phyloP scores from a whole-genome alignment of 2,888 invertebrate genomes.

The Cantharis nigra region DNA sequence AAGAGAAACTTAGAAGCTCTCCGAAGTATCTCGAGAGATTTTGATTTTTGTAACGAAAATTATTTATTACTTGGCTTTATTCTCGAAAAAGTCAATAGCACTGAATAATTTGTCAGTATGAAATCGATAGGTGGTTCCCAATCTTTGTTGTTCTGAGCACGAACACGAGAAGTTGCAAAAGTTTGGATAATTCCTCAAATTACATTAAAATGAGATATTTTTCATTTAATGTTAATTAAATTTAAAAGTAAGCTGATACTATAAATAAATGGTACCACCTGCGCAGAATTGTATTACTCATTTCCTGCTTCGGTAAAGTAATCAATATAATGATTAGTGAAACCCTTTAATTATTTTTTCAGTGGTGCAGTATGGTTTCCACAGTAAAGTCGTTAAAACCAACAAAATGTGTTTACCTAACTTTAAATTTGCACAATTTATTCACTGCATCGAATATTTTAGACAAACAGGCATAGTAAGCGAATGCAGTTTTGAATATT shows the following conservation, averaged over 20 bases:
- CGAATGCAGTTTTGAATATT: background rate
- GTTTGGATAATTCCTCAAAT: background rate
- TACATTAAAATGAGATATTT: background rate
- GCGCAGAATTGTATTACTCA: conserved; percentile 13
- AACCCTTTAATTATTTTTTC: conserved; percentile 13
- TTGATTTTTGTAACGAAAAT: background rate
- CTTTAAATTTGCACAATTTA: background rate
- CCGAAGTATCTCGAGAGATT: background rate
- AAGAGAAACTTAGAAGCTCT: background rate
- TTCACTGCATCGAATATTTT: background rate
- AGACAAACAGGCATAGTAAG: background rate
- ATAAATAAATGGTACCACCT: conserved; percentile 12
- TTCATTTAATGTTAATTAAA: background rate
- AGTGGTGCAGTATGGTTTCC: conserved; percentile 8
- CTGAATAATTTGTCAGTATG: background rate
- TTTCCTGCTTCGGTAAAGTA: conserved; percentile 14
- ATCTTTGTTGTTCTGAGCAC: background rate
- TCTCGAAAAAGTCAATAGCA: background rate
- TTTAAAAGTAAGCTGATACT: conserved; percentile 2
- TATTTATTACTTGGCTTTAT: background rate
- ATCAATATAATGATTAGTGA: conserved; percentile 28
- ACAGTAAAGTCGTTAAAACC: background rate
- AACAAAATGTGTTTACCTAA: background rate
- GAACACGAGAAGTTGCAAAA: background rate
- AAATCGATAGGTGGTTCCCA: background rate